Base-by-base conservation (phyloP, 2,888 invertebrate genomes). In the Lissonota sp. region DNA sequence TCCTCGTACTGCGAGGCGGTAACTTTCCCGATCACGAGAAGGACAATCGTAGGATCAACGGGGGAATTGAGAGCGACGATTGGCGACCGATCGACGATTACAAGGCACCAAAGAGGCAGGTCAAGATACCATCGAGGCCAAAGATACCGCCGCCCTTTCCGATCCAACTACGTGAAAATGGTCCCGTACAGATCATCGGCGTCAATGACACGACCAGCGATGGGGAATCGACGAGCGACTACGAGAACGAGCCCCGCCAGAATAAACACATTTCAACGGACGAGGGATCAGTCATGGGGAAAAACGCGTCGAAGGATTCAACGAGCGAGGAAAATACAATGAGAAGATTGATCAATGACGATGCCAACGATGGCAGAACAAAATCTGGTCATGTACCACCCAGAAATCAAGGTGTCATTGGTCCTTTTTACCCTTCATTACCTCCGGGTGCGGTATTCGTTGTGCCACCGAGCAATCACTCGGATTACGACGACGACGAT, bases 111-210 rank as follows among this genome's bases (percentile, higher is more conserved):
- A 94, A 94, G 89, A 95, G 97, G 88, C 97, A 96, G 93, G 97
- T 98, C 90, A 97, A 97, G 93, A 94, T 98, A 88, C 97, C 97
- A 57, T 93, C 95, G 69, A 95, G 96, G 92, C 97, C 97, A 7
- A 96, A 96, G 93, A 95, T 97, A 88, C 97, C 98, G 93, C 98
- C 98, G 94, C 98, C 98, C 93, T 98, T 98, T 96, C 98, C 98
- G 91, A 96, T 98, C 93, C 97, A 97, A 93, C 95, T 98, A 93
- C 94, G 95, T 92, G 97, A 97, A 92, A 95, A 96, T 91, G 97
- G 97, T 90, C 97, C 97, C 92, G 94, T 97, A 93, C 96, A 97
- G 94, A 96, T 97, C 95, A 95, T 98, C 93, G 96, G 96, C 92
- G 94, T 95, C 93, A 96, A 96, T 94, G 94, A 95, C 89, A 95